Evolutionary conservation across 2,888 invertebrate genomes (phyloP).

Genomic region (Zygogramma bicolorata): DNA sequence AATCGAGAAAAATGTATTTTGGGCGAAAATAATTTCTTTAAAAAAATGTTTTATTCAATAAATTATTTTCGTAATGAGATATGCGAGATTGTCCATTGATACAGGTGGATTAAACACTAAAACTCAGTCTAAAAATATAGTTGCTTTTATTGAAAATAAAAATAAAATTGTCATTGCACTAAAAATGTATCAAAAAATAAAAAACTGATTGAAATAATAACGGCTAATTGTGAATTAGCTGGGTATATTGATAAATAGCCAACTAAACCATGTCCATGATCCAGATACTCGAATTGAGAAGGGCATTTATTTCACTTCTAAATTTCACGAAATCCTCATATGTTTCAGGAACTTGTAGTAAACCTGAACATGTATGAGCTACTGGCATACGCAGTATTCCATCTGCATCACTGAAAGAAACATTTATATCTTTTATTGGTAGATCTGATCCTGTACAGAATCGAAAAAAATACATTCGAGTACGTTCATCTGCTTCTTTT

Average conservation of each 20-base stretch:
- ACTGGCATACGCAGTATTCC: neutral
- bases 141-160: too few species aligned
- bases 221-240: too few species aligned
- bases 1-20: too few species aligned
- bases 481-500: conserved; percentile 16
- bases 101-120: too few species aligned
- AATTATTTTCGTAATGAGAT: too few species aligned
- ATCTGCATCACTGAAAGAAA: neutral
- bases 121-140: too few species aligned
- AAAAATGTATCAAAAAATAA: too few species aligned
- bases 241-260: neutral
- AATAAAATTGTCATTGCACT: too few species aligned
- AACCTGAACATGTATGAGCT: neutral
- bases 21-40: too few species aligned
- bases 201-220: too few species aligned
- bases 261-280: neutral
- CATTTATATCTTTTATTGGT: neutral
- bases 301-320: neutral
- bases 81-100: too few species aligned
- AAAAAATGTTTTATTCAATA: too few species aligned
- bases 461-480: conserved; percentile 1
- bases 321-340: neutral
- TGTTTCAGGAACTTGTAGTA: neutral
- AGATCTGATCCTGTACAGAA: conserved; percentile 18
- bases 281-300: neutral